Evolutionary conservation across 2,113 vertebrate genomes (phyloP).

Genomic region (Eublepharis macularius): DNA sequence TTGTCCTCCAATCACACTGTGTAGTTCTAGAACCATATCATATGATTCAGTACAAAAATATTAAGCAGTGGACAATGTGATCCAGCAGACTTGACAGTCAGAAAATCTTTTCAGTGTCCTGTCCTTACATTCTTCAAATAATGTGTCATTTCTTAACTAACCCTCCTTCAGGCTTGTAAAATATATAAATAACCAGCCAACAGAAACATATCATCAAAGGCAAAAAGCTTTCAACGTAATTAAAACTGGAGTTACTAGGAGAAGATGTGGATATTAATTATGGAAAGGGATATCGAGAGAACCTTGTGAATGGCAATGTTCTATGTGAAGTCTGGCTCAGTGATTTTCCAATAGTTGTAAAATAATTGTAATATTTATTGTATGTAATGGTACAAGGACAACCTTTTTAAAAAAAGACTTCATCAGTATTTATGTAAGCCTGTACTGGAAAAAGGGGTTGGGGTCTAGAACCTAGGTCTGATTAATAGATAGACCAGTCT

Average conservation of each 20-base stretch:
- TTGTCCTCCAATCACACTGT: neutral
- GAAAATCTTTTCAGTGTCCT: conserved; percentile 14
- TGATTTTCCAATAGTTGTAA: neutral
- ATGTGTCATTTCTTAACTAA: neutral
- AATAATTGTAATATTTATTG: neutral
- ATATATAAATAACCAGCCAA: neutral
- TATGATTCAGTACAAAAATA: neutral
- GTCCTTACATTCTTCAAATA: neutral
- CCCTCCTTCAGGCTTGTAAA: neutral
- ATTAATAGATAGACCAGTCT: too few species aligned
- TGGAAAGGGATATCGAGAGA: neutral
- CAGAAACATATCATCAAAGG: neutral
- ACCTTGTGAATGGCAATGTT: neutral
- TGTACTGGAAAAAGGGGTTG: too few species aligned
- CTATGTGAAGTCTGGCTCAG: neutral
- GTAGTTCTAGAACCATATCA: neutral
- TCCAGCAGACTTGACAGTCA: neutral
- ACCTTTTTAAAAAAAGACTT: neutral
- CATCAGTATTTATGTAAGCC: neutral
- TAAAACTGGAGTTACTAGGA: neutral
- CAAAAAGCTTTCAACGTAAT: conserved; percentile 11
- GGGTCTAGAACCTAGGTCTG: too few species aligned
- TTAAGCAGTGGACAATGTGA: neutral
- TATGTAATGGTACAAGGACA: neutral
- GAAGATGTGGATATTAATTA: neutral